phyloP scores from a whole-genome alignment of 2,888 invertebrate species.

The Apotomis betuletana region DNA sequence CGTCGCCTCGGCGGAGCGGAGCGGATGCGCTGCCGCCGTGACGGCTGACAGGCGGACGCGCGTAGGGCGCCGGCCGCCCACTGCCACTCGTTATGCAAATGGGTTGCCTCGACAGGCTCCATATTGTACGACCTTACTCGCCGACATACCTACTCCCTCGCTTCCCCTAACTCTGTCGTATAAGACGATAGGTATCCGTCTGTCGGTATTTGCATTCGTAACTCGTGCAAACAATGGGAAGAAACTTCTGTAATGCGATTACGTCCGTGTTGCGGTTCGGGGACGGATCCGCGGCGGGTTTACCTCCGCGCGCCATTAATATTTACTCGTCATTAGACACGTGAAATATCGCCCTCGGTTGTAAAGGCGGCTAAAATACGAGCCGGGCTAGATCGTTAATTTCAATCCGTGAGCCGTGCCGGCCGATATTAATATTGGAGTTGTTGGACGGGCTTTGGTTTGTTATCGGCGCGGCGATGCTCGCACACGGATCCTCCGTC shows the following conservation, averaged over 20 bases:
- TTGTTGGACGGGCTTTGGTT: constrained; percentile 6
- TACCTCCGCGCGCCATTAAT: constrained; percentile 18
- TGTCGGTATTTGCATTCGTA: constrained; percentile 31
- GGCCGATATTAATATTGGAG: constrained; percentile 8
- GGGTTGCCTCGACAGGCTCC: constrained; percentile 55
- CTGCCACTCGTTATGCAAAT: constrained; percentile 71
- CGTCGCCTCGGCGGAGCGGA: constrained; percentile 44
- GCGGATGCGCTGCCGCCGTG: constrained; percentile 46
- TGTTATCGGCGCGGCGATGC: neutral
- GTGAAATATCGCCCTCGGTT: constrained; percentile 28
- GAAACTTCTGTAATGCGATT: constrained; percentile 3
- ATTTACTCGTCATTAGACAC: constrained; percentile 34
- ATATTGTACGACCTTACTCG: constrained; percentile 22
- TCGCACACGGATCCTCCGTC: neutral
- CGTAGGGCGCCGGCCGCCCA: constrained; percentile 46
- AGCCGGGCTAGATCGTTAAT: constrained; percentile 23
- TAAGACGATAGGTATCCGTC: constrained; percentile 28
- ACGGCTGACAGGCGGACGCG: constrained; percentile 5
- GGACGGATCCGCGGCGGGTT: neutral
- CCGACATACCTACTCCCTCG: constrained; percentile 18
- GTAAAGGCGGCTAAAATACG: constrained; percentile 25
- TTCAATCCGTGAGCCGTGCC: constrained; percentile 30
- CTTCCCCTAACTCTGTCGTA: constrained; percentile 28
- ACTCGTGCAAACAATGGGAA: constrained; percentile 20
- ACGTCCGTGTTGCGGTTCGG: constrained; percentile 8